Evolutionary conservation across 2,888 invertebrate genomes (phyloP), one percentile per base, ranked within the genome.

Genomic region (Agonopterix subpropinquella): DNA sequence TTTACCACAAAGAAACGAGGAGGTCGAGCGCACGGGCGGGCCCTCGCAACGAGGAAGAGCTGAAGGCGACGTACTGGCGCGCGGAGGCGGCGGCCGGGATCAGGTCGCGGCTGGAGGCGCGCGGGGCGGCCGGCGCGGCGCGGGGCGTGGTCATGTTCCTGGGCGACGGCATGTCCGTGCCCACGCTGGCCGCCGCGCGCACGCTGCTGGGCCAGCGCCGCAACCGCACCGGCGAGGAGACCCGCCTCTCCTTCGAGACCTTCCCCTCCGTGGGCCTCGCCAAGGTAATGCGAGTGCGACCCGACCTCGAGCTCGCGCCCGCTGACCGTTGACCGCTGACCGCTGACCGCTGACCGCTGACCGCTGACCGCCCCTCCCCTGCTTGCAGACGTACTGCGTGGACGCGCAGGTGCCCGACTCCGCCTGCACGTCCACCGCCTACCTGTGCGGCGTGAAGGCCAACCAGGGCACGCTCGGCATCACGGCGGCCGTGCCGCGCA

Each of bases 121-220:
- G 43, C 11, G 36, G 50, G 50, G 43, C 18, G 52, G 47, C 48
- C 37, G 57, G 4, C 80, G 81, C 57, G 78, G 90, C 90, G 8
- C 81, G 80, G 56, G 93, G 93, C 73, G 77, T 92, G 5, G 91
- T 93, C 52, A 77, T 93, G 66, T 93, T 93, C 71, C 70, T 94
- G 50, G 93, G 93, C 9, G 94, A 94, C 76, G 94, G 94, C 41
- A 92, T 94, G 93, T 92, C 92, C 0, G 80, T 93, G 49, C 86
- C 92, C 10, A 93, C 93, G 1, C 73, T 92, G 47, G 92, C 92
- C 2, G 85, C 90, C 2, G 85, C 90, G 11, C 82, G 93, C 58
- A 89, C 90, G 35, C 90, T 90, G 62, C 79, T 89, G 44, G 92
- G 92, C 1, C 92, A 92, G 67, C 78, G 83, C 37, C 64, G 70